Percentiles rank a stretch among this genome's conserved stretches.
phyloP scores from a whole-genome alignment of 2,113 vertebrate species.

The Mormoops blainvillei region DNA sequence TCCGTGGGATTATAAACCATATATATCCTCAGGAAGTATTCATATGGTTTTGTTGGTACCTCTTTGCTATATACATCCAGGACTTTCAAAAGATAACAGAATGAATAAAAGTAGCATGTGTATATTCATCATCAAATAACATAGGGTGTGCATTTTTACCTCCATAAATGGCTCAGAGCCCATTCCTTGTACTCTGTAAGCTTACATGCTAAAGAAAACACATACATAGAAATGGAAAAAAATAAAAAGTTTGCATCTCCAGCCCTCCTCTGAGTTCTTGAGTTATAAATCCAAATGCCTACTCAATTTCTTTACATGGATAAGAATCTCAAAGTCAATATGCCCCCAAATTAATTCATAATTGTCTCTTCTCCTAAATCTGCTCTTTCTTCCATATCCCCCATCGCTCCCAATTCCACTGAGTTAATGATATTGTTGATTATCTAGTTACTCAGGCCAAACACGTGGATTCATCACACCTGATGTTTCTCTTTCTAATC shows the following conservation, averaged over 20 bases:
- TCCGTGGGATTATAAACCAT: not conserved
- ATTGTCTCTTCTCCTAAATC: not conserved
- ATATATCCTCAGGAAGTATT: not conserved
- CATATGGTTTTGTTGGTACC: not conserved
- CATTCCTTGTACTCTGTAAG: not conserved
- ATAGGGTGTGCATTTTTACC: not conserved
- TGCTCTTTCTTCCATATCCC: not conserved
- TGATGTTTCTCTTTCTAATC: not conserved
- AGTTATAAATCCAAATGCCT: not conserved
- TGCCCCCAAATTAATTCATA: not conserved
- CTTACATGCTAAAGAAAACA: conserved; percentile 9
- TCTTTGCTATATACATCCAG: not conserved
- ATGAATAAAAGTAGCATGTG: not conserved
- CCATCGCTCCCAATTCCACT: not conserved
- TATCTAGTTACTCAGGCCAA: not conserved
- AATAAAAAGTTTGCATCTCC: not conserved
- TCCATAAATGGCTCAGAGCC: not conserved
- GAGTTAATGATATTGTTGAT: not conserved
- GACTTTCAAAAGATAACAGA: not conserved
- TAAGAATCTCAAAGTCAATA: conserved; percentile 20
- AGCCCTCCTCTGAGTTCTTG: not conserved
- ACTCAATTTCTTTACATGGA: not conserved
- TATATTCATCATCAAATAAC: not conserved
- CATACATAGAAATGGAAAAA: not conserved
- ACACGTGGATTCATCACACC: not conserved